phyloP scores from a whole-genome alignment of 2,113 vertebrate genomes.

The Ptilorrhoa leucosticta region DNA sequence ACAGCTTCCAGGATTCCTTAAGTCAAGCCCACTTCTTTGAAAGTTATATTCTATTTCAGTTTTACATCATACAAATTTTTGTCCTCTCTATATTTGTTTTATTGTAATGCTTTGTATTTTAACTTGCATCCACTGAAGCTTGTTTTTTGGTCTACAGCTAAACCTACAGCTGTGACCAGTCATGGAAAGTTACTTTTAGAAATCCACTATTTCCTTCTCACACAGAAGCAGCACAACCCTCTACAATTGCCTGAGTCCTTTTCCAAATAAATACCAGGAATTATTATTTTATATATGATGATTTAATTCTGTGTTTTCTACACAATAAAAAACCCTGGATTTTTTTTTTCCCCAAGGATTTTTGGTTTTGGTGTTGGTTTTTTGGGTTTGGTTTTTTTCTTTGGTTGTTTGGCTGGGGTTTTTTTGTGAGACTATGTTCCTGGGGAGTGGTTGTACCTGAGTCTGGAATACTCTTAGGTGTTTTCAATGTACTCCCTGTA shows the following conservation, averaged over 20 bases:
- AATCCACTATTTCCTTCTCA: not conserved
- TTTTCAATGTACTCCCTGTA: not conserved
- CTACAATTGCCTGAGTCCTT: not conserved
- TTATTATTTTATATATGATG: not conserved
- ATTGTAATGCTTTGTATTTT: not conserved
- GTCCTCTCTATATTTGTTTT: not conserved
- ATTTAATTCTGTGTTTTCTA: not conserved
- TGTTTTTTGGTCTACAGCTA: not conserved
- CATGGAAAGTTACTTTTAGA: not conserved
- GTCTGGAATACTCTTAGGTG: not conserved
- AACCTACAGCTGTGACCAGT: not conserved
- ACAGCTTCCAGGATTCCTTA: not conserved
- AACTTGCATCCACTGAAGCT: not conserved
- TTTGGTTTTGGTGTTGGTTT: not conserved
- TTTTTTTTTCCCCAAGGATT: not conserved
- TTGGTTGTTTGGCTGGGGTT: not conserved
- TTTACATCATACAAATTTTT: not conserved
- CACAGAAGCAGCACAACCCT: not conserved
- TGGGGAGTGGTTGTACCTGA: not conserved
- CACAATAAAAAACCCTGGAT: not conserved
- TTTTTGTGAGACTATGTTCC: not conserved
- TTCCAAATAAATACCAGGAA: not conserved
- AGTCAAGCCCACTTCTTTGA: not conserved
- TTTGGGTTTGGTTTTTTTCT: not conserved
- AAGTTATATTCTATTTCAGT: not conserved